Percentiles rank a stretch among this genome's conserved stretches.
These are phyloP conservation scores for Sebastes alutus DNA, from an alignment of 2,797 vertebrate genomes.

Conservation along the genomic window DNA sequence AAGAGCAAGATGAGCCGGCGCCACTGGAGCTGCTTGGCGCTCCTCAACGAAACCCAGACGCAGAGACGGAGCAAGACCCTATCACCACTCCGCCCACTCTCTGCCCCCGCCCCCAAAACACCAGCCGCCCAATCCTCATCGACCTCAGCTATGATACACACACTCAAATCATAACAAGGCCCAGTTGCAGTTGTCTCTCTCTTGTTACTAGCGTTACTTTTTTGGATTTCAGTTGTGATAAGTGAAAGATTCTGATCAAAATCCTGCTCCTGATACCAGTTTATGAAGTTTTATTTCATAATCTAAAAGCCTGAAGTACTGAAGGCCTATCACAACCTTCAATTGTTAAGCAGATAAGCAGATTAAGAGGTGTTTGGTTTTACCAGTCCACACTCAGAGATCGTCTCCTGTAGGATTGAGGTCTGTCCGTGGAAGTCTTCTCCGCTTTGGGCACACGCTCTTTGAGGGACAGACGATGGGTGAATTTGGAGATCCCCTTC, in stretches of 20 bases:
- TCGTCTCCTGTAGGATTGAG: constrained; percentile 85
- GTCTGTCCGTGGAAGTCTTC: constrained; percentile 79
- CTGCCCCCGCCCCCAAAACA: constrained; percentile 39
- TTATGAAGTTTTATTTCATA: neutral
- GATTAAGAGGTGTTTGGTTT: constrained; percentile 46
- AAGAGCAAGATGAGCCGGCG: constrained; percentile 82
- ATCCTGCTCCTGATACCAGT: neutral
- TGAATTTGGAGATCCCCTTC: constrained; percentile 88
- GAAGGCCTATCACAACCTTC: neutral
- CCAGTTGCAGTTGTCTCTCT: neutral
- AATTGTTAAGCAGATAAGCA: neutral
- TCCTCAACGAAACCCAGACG: constrained; percentile 72
- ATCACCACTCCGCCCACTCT: constrained; percentile 52
- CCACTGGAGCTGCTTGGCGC: constrained; percentile 75
- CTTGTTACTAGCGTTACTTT: neutral
- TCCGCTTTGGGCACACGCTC: constrained; percentile 88
- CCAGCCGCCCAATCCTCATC: constrained; percentile 23
- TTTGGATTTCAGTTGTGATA: neutral
- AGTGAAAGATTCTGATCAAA: neutral
- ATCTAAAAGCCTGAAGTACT: neutral
- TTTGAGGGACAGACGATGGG: constrained; percentile 89
- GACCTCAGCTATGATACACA: constrained; percentile 23
- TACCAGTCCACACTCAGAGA: constrained; percentile 93
- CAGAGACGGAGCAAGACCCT: constrained; percentile 60
- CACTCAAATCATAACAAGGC: neutral